Evolutionary conservation across 2,797 vertebrate genomes (phyloP).

Genomic region (Diplodus puntazzo): DNA sequence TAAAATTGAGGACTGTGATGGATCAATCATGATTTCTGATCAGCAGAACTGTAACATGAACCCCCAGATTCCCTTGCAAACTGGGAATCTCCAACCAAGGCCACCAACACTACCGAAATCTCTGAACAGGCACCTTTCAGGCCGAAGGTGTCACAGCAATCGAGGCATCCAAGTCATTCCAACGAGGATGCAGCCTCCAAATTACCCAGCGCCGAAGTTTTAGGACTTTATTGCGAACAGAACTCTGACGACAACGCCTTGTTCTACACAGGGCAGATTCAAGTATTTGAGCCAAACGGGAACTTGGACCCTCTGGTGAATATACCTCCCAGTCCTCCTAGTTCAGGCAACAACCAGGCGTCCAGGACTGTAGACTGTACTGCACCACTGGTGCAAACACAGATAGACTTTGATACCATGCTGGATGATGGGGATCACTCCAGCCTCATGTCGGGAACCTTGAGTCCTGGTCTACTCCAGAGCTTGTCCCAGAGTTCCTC

Average conservation of each 20-base stretch:
- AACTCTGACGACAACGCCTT: conserved; percentile 72
- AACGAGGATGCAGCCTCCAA: conserved; percentile 77
- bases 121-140: conserved; percentile 72
- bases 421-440: conserved; percentile 93
- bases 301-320: conserved; percentile 68
- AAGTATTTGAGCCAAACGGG: conserved; percentile 87
- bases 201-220: conserved; percentile 53
- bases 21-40: conserved; percentile 72
- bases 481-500: conserved; percentile 92
- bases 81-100: conserved; percentile 84
- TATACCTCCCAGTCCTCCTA: conserved; percentile 71
- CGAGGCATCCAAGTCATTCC: conserved; percentile 76
- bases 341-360: conserved; percentile 81
- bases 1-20: conserved; percentile 64
- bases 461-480: conserved; percentile 92
- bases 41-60: conserved; percentile 80
- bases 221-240: conserved; percentile 4
- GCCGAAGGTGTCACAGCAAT: conserved; percentile 80
- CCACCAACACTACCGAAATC: conserved; percentile 84
- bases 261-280: conserved; percentile 92
- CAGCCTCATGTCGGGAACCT: conserved; percentile 90
- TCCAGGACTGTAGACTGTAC: conserved; percentile 87
- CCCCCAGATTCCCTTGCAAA: conserved; percentile 80
- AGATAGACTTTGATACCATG: conserved; percentile 93
- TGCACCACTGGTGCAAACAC: conserved; percentile 82